Evolutionary conservation across 2,888 invertebrate species (phyloP).

Genomic region (Lumbricus terrestris): DNA sequence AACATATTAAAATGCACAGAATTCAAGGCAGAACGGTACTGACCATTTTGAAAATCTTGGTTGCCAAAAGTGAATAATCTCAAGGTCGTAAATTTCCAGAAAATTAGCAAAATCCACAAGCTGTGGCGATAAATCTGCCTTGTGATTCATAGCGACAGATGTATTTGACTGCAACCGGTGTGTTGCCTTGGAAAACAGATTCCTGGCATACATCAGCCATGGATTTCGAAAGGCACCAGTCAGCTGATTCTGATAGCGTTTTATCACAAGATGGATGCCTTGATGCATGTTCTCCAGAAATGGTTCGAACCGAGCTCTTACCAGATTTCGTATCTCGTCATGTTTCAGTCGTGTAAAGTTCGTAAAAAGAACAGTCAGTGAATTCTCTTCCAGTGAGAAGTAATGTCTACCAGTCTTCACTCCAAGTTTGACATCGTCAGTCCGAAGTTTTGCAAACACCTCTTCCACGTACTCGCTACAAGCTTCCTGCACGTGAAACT

Average conservation of each 20-base stretch:
- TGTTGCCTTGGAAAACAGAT: not conserved
- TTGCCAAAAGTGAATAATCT: not conserved
- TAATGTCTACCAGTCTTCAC: not conserved
- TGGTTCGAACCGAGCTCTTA: not conserved
- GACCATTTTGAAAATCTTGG: not conserved
- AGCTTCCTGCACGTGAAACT: conserved; percentile 34
- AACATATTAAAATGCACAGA: not conserved
- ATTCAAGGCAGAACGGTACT: not conserved
- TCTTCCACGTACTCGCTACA: conserved; percentile 36
- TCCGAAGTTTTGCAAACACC: not conserved
- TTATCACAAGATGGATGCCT: not conserved
- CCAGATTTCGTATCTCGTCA: not conserved
- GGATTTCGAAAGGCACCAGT: not conserved
- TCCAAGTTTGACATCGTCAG: not conserved
- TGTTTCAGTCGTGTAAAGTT: not conserved
- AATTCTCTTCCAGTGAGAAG: not conserved
- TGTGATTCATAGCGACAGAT: conserved; percentile 3
- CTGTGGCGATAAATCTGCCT: not conserved
- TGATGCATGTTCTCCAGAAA: not conserved
- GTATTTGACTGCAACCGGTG: not conserved
- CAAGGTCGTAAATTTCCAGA: not conserved
- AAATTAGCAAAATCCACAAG: not conserved
- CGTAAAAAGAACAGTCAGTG: not conserved
- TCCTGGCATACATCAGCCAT: not conserved
- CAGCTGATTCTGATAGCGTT: not conserved